Conservation (phyloP, 2,113 vertebrate species). For the Artemisiospiza belli region DNA sequence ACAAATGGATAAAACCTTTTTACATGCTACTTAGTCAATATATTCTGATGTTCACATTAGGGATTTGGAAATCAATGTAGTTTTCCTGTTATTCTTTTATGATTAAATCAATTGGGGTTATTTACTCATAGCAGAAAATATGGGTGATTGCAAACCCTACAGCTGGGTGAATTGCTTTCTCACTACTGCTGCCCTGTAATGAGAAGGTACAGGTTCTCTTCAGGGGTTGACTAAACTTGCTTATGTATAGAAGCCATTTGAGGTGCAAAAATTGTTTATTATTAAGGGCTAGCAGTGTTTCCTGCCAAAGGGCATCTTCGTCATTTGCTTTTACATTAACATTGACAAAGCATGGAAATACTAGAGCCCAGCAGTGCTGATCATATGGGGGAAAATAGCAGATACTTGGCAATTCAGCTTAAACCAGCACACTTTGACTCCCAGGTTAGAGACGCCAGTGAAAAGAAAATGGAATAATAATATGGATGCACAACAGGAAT, state of each 20-base stretch:
- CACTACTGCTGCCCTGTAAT: constrained; percentile 73
- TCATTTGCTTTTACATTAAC: constrained; percentile 75
- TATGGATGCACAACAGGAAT: constrained; percentile 24
- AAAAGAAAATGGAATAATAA: constrained; percentile 63
- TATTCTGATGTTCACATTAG: constrained; percentile 80
- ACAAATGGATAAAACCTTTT: constrained; percentile 76
- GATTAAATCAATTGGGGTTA: constrained; percentile 86
- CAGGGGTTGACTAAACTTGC: constrained; percentile 75
- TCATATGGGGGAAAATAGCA: constrained; percentile 33
- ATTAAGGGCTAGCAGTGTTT: constrained; percentile 74
- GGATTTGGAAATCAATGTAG: constrained; percentile 82
- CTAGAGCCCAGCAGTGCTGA: constrained; percentile 57
- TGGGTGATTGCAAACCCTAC: constrained; percentile 73
- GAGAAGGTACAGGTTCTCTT: constrained; percentile 75
- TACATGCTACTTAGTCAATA: constrained; percentile 73
- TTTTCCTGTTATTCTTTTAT: constrained; percentile 86
- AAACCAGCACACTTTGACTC: neutral
- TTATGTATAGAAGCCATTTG: constrained; percentile 75
- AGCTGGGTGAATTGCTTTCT: constrained; percentile 76
- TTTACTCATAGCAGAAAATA: constrained; percentile 85
- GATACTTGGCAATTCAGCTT: constrained; percentile 21
- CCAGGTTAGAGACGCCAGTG: constrained; percentile 13
- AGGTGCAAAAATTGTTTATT: constrained; percentile 79
- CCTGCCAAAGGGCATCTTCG: constrained; percentile 75
- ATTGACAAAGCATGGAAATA: constrained; percentile 68